These are phyloP conservation scores for Embiotoca jacksoni DNA, from an alignment of 2,113 vertebrate species.

Conservation along the genomic window DNA sequence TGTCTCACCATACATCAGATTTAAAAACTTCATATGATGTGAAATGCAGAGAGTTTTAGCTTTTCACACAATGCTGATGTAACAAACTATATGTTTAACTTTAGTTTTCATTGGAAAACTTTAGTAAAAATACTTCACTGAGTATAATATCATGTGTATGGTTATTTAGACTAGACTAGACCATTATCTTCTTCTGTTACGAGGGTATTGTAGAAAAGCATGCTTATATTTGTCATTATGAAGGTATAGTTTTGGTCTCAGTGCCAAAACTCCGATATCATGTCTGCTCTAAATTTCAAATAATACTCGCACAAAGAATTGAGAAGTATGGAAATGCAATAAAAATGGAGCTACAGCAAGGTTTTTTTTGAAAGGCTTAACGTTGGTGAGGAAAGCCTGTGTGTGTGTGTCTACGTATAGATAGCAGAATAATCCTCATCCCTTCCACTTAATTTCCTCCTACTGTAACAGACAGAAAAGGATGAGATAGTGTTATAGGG, in stretches of 20 bases:
- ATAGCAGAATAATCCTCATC: conserved; percentile 58
- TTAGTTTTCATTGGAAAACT: no score
- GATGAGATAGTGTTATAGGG: conserved; percentile 30
- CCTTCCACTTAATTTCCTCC: conserved; percentile 57
- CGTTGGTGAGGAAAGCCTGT: conserved; percentile 1
- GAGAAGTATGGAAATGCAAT: conserved; percentile 5
- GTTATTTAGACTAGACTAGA: no score
- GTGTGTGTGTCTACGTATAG: conserved; percentile 22
- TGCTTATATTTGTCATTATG: not conserved
- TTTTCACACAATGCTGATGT: no score
- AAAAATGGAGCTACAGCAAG: conserved; percentile 20
- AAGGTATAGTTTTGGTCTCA: not conserved
- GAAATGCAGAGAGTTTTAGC: no score
- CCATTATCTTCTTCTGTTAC: no score
- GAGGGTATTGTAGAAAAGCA: not conserved
- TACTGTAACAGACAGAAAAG: conserved; percentile 24
- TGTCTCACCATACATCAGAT: no score
- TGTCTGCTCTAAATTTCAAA: not conserved
- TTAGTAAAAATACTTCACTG: no score
- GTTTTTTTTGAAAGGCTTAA: conserved; percentile 30
- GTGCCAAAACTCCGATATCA: not conserved
- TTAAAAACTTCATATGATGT: no score
- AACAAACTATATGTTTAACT: no score
- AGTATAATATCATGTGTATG: no score
- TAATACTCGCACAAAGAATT: not conserved